Evolutionary conservation across 2,888 invertebrate genomes (phyloP).

Genomic region (Eumerus sabulonum): DNA sequence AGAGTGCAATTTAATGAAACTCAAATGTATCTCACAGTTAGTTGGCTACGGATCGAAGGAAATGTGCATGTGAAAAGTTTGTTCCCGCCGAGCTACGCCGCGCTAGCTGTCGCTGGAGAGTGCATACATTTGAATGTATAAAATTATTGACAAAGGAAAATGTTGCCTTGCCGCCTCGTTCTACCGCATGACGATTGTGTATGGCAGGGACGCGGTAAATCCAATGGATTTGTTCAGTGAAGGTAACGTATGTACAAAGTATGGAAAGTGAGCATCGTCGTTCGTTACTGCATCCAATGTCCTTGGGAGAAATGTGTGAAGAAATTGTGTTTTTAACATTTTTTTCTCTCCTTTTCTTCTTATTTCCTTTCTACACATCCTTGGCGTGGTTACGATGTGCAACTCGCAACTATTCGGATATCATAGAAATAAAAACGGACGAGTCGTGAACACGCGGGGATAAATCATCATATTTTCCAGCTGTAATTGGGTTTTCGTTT

Average conservation of each 20-base stretch:
- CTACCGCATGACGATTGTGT: constrained; percentile 19
- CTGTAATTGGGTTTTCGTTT: constrained; percentile 51
- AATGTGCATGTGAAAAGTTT: constrained; percentile 31
- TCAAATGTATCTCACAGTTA: constrained; percentile 64
- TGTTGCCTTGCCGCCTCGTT: constrained; percentile 15
- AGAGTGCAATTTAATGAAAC: constrained; percentile 59
- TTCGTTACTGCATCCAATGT: constrained; percentile 43
- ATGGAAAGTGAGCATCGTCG: not conserved
- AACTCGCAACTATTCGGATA: too few relatives aligned
- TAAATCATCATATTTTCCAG: constrained; percentile 57
- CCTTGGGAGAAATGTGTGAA: constrained; percentile 48
- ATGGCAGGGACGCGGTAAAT: constrained; percentile 4
- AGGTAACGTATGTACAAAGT: not conserved
- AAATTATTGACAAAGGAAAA: constrained; percentile 48
- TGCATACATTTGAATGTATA: constrained; percentile 67
- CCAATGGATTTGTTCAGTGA: constrained; percentile 36
- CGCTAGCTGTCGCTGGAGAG: constrained; percentile 4
- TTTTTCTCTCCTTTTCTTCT: too few relatives aligned
- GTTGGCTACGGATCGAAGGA: constrained; percentile 55
- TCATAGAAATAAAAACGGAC: constrained; percentile 8
- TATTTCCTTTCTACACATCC: too few relatives aligned
- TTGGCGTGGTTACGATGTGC: too few relatives aligned
- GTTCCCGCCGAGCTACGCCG: not conserved
- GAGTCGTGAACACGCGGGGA: constrained; percentile 19
- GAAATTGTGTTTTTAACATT: constrained; percentile 33